Percentiles rank a stretch among this genome's conserved stretches.
These are phyloP conservation scores for Chamaedrilus cognettii DNA, from an alignment of 2,888 invertebrate species.

Conservation along the genomic window DNA sequence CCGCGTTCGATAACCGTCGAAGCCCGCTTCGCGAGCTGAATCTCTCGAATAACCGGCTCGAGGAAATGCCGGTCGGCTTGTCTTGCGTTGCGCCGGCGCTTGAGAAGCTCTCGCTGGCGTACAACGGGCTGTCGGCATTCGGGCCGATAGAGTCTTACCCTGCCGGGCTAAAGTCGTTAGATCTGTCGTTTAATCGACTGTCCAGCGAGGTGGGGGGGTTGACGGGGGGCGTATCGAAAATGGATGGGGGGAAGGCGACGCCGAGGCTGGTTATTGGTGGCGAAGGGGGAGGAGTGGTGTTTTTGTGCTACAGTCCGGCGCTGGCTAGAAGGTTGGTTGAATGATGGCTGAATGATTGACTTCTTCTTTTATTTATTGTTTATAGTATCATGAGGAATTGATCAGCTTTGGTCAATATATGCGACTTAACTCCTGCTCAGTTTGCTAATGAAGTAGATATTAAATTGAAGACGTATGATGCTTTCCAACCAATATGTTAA, in stretches of 20 bases:
- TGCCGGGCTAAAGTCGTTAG: conserved; percentile 83
- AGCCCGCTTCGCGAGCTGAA: conserved; percentile 66
- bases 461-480: too few species aligned
- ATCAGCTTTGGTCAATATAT: too few species aligned
- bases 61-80: conserved; percentile 81
- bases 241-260: neutral
- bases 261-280: neutral
- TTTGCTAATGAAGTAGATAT: too few species aligned
- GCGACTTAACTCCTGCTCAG: too few species aligned
- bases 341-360: neutral
- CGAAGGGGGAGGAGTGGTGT: neutral
- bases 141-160: conserved; percentile 91
- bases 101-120: conserved; percentile 85
- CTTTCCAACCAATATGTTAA: too few species aligned
- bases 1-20: too few species aligned
- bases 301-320: conserved; percentile 24
- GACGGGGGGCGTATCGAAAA: too few species aligned
- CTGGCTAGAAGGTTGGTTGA: conserved; percentile 1
- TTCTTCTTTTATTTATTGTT: neutral
- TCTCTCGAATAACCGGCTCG: conserved; percentile 88
- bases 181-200: conserved; percentile 89
- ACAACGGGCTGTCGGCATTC: conserved; percentile 75
- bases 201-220: conserved; percentile 22
- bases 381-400: neutral
- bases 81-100: conserved; percentile 89